Percentiles rank a stretch among this genome's conserved stretches.
Evolutionary conservation across 2,888 invertebrate species (phyloP).

Genomic region (Synanthedon andrenaeformis): DNA sequence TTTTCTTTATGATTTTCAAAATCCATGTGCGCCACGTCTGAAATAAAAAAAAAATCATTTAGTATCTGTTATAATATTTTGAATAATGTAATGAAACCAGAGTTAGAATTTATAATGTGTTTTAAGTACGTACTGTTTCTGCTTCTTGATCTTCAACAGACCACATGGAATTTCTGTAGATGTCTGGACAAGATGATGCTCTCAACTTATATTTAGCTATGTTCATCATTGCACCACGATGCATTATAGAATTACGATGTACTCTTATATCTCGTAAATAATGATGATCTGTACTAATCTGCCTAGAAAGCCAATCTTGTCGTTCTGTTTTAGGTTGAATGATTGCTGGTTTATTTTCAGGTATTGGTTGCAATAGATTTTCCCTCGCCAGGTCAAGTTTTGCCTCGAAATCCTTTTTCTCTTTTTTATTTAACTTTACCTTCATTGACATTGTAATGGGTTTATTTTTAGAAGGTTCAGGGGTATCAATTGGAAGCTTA

Average conservation of each 20-base stretch:
- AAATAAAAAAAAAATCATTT: constrained; percentile 21
- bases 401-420: constrained; percentile 49
- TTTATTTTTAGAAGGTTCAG: constrained; percentile 45
- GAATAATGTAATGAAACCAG: neutral
- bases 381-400: constrained; percentile 51
- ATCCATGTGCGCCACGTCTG: constrained; percentile 81
- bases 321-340: constrained; percentile 33
- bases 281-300: constrained; percentile 72
- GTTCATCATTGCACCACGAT: constrained; percentile 88
- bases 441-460: constrained; percentile 76
- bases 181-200: constrained; percentile 94
- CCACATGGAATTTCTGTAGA: constrained; percentile 88
- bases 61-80: neutral
- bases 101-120: neutral
- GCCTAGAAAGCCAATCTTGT: constrained; percentile 58
- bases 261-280: constrained; percentile 78
- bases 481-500: constrained; percentile 53
- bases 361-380: constrained; percentile 53
- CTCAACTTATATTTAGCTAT: constrained; percentile 84
- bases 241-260: constrained; percentile 87
- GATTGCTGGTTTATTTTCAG: constrained; percentile 47
- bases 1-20: constrained; percentile 75
- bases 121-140: constrained; percentile 26
- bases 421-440: constrained; percentile 54
- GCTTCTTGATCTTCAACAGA: constrained; percentile 82